A percentile compares a stretch with the other conserved stretches of the same genome.
These are phyloP conservation scores for Sweltsa coloradensis DNA, from an alignment of 1,140 invertebrate species.

Conservation along the genomic window DNA sequence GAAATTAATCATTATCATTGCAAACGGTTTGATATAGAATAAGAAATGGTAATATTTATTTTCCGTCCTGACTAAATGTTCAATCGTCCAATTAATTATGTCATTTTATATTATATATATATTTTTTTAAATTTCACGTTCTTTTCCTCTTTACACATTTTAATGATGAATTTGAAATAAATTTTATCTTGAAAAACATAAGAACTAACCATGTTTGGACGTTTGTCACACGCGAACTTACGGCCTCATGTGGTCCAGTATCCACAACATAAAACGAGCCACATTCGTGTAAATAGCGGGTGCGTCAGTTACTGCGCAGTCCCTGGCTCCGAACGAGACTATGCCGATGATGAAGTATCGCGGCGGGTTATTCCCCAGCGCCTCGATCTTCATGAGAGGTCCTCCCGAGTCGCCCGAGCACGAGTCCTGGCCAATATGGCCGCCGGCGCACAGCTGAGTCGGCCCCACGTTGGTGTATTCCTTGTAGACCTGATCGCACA, in stretches of 20 bases:
- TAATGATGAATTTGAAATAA: too few relatives aligned
- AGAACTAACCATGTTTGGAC: too few relatives aligned
- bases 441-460: constrained; percentile 44
- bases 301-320: constrained; percentile 33
- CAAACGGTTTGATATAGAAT: too few relatives aligned
- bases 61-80: too few relatives aligned
- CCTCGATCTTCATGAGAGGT: constrained; percentile 42
- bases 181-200: too few relatives aligned
- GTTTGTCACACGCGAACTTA: too few relatives aligned
- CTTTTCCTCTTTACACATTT: too few relatives aligned
- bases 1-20: too few relatives aligned
- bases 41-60: too few relatives aligned
- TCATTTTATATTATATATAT: too few relatives aligned
- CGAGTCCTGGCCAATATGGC: constrained; percentile 16
- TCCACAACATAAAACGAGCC: constrained; percentile 36
- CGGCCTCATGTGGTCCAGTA: constrained; percentile 37
- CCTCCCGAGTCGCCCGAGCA: constrained; percentile 50
- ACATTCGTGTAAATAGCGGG: constrained; percentile 44
- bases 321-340: constrained; percentile 50
- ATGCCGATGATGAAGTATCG: constrained; percentile 46
- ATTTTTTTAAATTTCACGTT: too few relatives aligned
- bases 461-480: constrained; percentile 28
- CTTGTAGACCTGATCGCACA: constrained; percentile 30
- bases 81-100: too few relatives aligned
- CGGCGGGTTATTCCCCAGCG: constrained; percentile 22